Base-by-base conservation (phyloP, 2,888 invertebrate genomes). In the Hypselothyrea guttata region DNA sequence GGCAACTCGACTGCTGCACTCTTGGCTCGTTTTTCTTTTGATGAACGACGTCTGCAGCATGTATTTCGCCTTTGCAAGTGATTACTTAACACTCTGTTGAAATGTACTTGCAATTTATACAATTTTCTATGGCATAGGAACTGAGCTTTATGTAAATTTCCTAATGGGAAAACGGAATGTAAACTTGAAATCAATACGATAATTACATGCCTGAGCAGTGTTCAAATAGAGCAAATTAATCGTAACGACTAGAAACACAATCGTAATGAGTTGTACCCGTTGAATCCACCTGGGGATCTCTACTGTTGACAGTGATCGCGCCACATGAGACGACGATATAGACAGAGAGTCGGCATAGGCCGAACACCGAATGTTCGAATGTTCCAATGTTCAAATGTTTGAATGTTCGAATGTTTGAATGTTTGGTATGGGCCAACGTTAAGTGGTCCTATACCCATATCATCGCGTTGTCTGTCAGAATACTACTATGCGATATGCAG, bases 271-370 rank as follows among this genome's bases (percentile, higher is more conserved):
- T 61, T 59, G 22, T 22, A 22, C 22, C 5, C 22, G 22, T 22
- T 22, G 56, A 64, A 54, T 68, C 53, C 68, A 70, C 59, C 68
- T 59, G 87, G 84, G 86, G 85, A 86, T 87, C 78, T 77, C 78
- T 75, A 81, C 82, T 84, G 83, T 85, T 87, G 79, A 82, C 86
- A 81, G 79, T 82, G 84, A 79, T 75, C 83, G 71, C 76, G 82
- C 86, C 74, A 76, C 81, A 81, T 84, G 84, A 69, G 69, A 77
- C 77, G 83, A 76, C 72, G 75, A 74, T 75, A 53, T 63, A 71
- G 71, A 73, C 57, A 51, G 53, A 56, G 70, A 68, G 63, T 59
- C 56, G 71, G 73, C 63, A 64, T 31, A 33, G n/a, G n/a, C n/a
- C n/a, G n/a, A n/a, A n/a, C n/a, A n/a, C n/a, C n/a, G n/a, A n/a